A percentile compares a stretch with the other conserved stretches of the same genome.
Conservation (phyloP, 2,888 invertebrate species). For the Caenorhabditis sp. region DNA sequence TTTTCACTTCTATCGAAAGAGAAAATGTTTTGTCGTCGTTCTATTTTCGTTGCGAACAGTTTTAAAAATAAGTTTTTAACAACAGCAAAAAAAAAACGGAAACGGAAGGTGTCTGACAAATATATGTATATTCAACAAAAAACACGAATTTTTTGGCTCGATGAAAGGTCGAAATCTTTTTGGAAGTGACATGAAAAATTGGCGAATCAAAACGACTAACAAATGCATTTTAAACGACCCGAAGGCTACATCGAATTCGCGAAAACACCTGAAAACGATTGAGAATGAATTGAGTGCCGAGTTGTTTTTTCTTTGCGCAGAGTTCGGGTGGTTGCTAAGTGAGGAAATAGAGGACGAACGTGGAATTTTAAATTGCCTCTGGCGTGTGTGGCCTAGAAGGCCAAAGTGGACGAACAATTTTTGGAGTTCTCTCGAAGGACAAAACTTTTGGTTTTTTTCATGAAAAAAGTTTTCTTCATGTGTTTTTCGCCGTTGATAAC, state of each 20-base stretch:
- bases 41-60: not conserved
- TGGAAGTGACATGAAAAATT: not conserved
- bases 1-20: too few species aligned
- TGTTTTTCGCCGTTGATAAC: not conserved
- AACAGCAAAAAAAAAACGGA: not conserved
- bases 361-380: not conserved
- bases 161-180: not conserved
- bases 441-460: not conserved
- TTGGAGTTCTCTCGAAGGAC: not conserved
- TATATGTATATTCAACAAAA: not conserved
- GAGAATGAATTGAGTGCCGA: not conserved
- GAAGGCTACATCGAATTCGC: not conserved
- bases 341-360: not conserved
- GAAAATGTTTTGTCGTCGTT: too few species aligned
- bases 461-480: too few species aligned
- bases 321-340: not conserved
- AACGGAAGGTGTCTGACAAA: not conserved
- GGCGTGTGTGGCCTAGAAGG: not conserved
- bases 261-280: not conserved
- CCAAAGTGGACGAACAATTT: constrained; percentile 1
- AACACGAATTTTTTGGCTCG: not conserved
- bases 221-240: not conserved
- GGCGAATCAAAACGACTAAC: constrained; percentile 3
- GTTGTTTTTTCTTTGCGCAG: not conserved
- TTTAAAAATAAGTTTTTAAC: not conserved